Evolutionary conservation across 1,140 invertebrate genomes (phyloP).

Genomic region (Campoletis sonorensis): DNA sequence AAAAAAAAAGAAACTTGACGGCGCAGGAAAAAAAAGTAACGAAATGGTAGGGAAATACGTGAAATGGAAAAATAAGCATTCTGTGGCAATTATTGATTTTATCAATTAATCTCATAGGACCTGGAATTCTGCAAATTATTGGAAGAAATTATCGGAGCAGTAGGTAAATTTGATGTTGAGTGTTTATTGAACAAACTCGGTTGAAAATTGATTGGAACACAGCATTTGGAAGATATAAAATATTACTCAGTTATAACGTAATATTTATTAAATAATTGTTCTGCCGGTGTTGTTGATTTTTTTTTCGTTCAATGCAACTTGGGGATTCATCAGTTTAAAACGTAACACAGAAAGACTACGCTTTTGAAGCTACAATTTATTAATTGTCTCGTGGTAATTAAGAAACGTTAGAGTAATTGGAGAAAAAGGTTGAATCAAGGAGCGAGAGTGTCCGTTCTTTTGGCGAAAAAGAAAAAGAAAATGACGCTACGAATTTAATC

Average conservation of each 20-base stretch:
- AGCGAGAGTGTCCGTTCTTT: background rate
- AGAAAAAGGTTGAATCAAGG: background rate
- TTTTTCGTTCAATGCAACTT: background rate
- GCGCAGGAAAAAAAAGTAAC: background rate
- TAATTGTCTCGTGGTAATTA: conserved; percentile 54
- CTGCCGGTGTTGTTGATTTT: background rate
- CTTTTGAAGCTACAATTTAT: conserved; percentile 43
- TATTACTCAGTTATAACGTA: too few relatives aligned
- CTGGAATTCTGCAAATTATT: background rate
- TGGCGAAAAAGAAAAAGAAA: conserved; percentile 37
- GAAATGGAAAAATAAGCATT: background rate
- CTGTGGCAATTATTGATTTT: background rate
- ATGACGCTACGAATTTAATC: conserved; percentile 62
- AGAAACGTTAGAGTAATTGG: background rate
- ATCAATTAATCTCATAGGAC: background rate
- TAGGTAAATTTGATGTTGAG: too few relatives aligned
- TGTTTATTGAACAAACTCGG: too few relatives aligned
- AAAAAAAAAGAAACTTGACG: background rate
- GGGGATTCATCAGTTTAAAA: background rate
- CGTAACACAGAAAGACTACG: background rate
- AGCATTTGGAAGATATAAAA: too few relatives aligned
- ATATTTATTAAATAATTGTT: too few relatives aligned
- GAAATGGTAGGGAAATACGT: background rate
- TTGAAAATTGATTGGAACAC: too few relatives aligned
- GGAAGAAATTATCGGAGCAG: too few relatives aligned